Conservation (phyloP, 2,113 vertebrate species). For the Eptatretus burgeri region DNA sequence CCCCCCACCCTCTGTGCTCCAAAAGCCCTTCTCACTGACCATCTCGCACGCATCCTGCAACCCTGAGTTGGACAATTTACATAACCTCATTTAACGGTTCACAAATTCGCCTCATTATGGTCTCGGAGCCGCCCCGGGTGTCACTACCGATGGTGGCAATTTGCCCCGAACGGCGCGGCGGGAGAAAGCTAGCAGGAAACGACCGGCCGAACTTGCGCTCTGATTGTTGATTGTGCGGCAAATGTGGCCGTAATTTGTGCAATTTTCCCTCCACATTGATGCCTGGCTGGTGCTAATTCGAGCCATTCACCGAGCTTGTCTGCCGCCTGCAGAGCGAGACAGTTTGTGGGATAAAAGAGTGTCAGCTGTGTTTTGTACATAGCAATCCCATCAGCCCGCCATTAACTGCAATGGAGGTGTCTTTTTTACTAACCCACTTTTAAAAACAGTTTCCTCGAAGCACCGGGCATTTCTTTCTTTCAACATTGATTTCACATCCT, state of each 20-base stretch:
- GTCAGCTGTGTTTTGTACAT: slow-evolving; percentile 7
- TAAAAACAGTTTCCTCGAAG: too few relatives aligned
- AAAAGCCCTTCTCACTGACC: too few relatives aligned
- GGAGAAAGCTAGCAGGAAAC: slow-evolving; percentile 62
- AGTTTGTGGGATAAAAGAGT: slow-evolving; percentile 4
- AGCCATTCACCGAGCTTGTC: neutral
- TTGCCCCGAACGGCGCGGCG: slow-evolving; percentile 99
- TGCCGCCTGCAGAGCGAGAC: slow-evolving; percentile 1
- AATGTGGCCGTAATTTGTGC: slow-evolving; percentile 34
- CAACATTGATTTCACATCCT: too few relatives aligned
- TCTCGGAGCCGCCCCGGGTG: slow-evolving; percentile 28
- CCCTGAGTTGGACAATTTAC: slow-evolving; percentile 81
- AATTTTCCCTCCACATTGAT: slow-evolving; percentile 3
- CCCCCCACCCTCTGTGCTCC: too few relatives aligned
- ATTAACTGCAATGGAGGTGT: neutral
- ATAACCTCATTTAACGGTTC: slow-evolving; percentile 99
- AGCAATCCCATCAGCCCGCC: neutral
- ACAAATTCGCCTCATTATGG: slow-evolving; percentile 99
- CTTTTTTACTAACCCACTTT: too few relatives aligned
- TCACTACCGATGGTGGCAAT: slow-evolving; percentile 99
- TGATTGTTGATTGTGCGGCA: slow-evolving; percentile 99
- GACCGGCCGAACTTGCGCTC: slow-evolving; percentile 97
- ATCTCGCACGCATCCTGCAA: too few relatives aligned
- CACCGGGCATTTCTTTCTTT: too few relatives aligned
- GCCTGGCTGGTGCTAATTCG: slow-evolving; percentile 5